Evolutionary conservation across 2,113 vertebrate genomes (phyloP), one percentile per base, ranked within the genome.

Genomic region (Elephas maximus): DNA sequence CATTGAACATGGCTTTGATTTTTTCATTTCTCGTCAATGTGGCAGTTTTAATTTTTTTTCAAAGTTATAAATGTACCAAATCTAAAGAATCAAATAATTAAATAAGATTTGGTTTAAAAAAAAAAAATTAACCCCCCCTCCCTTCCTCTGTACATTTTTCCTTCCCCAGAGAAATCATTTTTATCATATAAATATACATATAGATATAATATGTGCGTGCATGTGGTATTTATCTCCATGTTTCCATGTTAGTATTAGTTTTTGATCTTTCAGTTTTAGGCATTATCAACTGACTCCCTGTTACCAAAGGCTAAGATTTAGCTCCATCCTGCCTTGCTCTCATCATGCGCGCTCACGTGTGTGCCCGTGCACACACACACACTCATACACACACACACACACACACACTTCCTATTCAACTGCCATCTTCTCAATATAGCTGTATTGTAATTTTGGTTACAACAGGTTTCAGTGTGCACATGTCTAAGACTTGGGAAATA

Each of bases 81-180:
- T 88, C 76, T 88, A 82, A 90, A 91, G 8, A 93, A 33, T 65
- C 23, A 88, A 88, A 65, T 51, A 44, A 88, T 83, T 79, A 71
- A 48, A 15, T 26, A 90, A 48, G 17, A 60, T 79, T 71, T 91
- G 28, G 15, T 67, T n/a, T 81, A 1, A 81, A 53, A 71, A 62
- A 18, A 82, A 79, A 86, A 62, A 7, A 62, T 37, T 67, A 62
- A 57, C 67, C 24, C 86, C 3, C 5, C 65, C 33, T 69, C 48
- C 4, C 18, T 77, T 88, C 14, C 60, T 48, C 85, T 63, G 15
- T 77, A 30, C 17, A 15, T 71, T 93, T 92, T 48, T 6, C 10
- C 24, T 20, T 88, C 33, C 14, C 9, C n/a, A 88, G 73, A 82
- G 15, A 94, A 91, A 69, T 71, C 1, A 17, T 1, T 87, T 69